Evolutionary conservation across 2,797 vertebrate genomes (phyloP).

Genomic region (Lepidocolaptes lacrymiger): DNA sequence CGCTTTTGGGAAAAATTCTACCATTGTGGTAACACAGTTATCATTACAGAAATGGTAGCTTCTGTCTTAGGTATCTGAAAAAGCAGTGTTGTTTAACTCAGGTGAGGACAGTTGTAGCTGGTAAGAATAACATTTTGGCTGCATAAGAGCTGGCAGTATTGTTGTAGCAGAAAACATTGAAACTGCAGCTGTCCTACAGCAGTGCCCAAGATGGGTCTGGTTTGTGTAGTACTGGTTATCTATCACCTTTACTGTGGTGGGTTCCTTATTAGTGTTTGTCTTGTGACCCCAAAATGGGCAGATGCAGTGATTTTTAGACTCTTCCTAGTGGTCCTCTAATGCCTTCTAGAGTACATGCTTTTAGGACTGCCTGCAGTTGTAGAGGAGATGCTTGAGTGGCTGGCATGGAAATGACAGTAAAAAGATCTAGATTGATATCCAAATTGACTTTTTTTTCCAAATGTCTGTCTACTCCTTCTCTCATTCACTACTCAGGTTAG

Average conservation of each 20-base stretch:
- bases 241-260: not conserved
- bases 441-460: not conserved
- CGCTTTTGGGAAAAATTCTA: not conserved
- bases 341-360: not conserved
- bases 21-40: not conserved
- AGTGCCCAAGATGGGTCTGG: fast-evolving
- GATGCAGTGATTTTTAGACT: not conserved
- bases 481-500: not conserved
- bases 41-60: not conserved
- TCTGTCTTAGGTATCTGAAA: not conserved
- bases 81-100: not conserved
- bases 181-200: not conserved
- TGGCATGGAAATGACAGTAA: not conserved
- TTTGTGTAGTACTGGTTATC: not conserved
- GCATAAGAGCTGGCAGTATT: not conserved
- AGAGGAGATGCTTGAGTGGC: not conserved
- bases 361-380: not conserved
- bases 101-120: not conserved
- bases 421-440: not conserved
- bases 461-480: not conserved
- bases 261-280: not conserved
- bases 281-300: not conserved
- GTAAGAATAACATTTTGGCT: not conserved
- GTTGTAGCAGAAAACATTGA: not conserved
- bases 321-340: not conserved